These are phyloP conservation scores for Hemitrygon akajei DNA, from an alignment of 2,797 vertebrate species.

Conservation along the genomic window DNA sequence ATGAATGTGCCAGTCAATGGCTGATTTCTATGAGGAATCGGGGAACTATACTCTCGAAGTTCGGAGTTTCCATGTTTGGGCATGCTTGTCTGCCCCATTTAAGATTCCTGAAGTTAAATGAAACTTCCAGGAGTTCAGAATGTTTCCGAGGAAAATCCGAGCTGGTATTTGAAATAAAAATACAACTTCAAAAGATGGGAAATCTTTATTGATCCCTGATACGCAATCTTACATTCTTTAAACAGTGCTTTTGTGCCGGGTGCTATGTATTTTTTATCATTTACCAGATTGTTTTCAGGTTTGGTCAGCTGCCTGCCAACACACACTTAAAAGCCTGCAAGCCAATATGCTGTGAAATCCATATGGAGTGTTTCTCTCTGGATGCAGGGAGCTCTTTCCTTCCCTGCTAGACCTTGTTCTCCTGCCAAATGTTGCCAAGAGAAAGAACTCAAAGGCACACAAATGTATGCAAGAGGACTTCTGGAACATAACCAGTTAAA, in stretches of 20 bases:
- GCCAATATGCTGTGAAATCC: background rate
- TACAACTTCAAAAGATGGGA: no score
- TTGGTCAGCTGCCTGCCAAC: background rate
- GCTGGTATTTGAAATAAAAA: no score
- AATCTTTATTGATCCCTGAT: background rate
- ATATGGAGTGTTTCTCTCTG: background rate
- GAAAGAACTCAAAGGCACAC: background rate
- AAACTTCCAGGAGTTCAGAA: no score
- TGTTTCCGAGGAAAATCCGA: no score
- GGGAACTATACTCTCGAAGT: no score
- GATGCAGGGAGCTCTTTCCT: background rate
- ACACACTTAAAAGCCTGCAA: background rate
- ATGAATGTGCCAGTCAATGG: no score
- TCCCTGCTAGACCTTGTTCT: background rate
- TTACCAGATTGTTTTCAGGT: background rate
- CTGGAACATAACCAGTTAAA: background rate
- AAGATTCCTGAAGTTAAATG: no score
- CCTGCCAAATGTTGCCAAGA: background rate
- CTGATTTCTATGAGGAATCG: no score
- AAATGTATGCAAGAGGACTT: background rate
- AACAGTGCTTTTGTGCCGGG: background rate
- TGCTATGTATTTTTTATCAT: background rate
- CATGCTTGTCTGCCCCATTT: no score
- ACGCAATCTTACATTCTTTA: background rate
- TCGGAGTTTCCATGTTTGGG: no score